Conservation (phyloP, 2,797 vertebrate genomes). For the Staurois parvus region DNA sequence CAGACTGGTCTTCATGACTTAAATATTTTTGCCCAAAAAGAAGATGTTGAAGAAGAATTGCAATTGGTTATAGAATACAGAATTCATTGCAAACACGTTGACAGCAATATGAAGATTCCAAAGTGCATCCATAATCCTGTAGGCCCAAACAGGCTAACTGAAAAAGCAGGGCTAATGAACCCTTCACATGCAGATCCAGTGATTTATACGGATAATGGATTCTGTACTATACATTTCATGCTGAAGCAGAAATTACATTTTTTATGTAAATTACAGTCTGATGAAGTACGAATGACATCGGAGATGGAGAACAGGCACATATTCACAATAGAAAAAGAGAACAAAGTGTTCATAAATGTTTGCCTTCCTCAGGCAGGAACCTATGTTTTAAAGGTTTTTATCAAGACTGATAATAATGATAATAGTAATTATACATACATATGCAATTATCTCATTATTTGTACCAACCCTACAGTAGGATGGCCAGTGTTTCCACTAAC, state of each 20-base stretch:
- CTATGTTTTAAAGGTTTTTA: constrained; percentile 77
- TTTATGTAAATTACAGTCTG: constrained; percentile 70
- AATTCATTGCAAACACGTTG: constrained; percentile 73
- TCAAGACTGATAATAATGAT: constrained; percentile 72
- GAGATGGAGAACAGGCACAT: constrained; percentile 70
- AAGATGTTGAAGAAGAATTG: constrained; percentile 65
- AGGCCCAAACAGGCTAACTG: constrained; percentile 80
- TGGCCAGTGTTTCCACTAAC: constrained; percentile 78
- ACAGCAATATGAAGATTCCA: constrained; percentile 69
- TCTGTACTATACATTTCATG: constrained; percentile 74
- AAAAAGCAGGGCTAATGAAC: constrained; percentile 75
- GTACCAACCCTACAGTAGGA: constrained; percentile 73
- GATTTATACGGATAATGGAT: constrained; percentile 76
- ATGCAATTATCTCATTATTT: constrained; percentile 81
- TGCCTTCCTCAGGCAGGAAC: constrained; percentile 76
- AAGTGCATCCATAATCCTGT: constrained; percentile 75
- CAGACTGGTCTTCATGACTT: constrained; percentile 74
- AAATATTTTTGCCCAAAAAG: constrained; percentile 75
- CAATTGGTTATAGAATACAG: constrained; percentile 70
- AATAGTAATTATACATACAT: constrained; percentile 70
- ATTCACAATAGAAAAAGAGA: constrained; percentile 71
- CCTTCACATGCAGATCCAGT: constrained; percentile 72
- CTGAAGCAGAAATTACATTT: constrained; percentile 72
- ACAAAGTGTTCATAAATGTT: constrained; percentile 74
- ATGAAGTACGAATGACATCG: constrained; percentile 63